Evolutionary conservation across 1,140 invertebrate species (phyloP), one percentile per base, ranked within the genome.

Genomic region (Achroia grisella): DNA sequence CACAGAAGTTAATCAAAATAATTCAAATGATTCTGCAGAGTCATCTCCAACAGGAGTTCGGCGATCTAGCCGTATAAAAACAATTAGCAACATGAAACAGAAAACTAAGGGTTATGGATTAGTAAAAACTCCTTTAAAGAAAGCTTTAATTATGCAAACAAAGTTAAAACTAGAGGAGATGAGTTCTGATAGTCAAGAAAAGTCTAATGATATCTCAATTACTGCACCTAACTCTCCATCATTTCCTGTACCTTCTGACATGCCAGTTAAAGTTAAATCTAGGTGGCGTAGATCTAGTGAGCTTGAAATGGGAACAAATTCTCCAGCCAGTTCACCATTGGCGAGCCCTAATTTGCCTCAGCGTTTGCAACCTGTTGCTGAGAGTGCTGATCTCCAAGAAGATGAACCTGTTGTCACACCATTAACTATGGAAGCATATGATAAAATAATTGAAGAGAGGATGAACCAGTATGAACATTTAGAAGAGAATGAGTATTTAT

Each of bases 251-350:
- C 85, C 86, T 40, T 75, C 76, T 11, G 89, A 89, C 30, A 93
- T 91, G 82, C 93, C 93, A 1, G 91, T 94, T 4, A 95, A 95
- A 87, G 93, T 96, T 0, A 96, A 96, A 74, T 95, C 94, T 4
- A 86, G 94, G 14, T 96, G 95, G 94, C 78, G 94, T 37, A 80
- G 93, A 48, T 93, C 91, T 1, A 94, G 93, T 83, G 94, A 96
- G 74, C 82, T 95, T 31, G 94, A 96, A 79, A 91, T 92, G 90
- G 88, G 89, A 10, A 86, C 88, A 41, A 71, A 62, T 51, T 86
- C 82, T 8, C 72, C 86, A 32, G 56, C 75, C 11, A 78, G 70
- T 42, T 74, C 77, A 6, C 75, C 76, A 13, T 58, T 87, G 31
- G 69, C 75, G 36, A 84, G 76, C 47, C 76, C 79, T 29, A 86